These are phyloP conservation scores for Drosophila neotestacea DNA, from an alignment of 2,888 invertebrate genomes.

Conservation along the genomic window DNA sequence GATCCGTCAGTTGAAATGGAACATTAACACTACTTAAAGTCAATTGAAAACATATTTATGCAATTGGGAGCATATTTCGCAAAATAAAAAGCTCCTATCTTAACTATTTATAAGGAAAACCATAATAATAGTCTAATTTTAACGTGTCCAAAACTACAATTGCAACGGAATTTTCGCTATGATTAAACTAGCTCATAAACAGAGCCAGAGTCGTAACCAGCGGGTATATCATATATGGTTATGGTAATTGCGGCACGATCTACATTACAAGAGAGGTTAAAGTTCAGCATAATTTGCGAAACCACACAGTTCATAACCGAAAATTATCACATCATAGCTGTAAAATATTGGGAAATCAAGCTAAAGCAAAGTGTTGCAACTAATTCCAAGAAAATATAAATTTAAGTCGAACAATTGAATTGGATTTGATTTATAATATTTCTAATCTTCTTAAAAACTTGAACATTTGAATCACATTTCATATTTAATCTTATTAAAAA, in stretches of 20 bases:
- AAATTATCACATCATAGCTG: conserved; percentile 4
- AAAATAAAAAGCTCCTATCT: conserved; percentile 8
- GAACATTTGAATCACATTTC: too few relatives aligned
- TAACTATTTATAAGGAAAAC: conserved; percentile 9
- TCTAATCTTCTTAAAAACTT: too few relatives aligned
- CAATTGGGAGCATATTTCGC: conserved; percentile 10
- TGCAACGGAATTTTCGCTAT: conserved; percentile 28
- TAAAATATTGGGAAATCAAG: conserved; percentile 3
- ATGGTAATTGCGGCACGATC: conserved; percentile 14
- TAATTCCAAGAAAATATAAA: not conserved
- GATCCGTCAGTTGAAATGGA: conserved; percentile 2
- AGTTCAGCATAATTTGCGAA: conserved; percentile 24
- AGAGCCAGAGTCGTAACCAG: conserved; percentile 14
- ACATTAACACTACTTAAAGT: conserved; percentile 3
- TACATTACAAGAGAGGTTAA: conserved; percentile 6
- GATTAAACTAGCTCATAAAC: conserved; percentile 36
- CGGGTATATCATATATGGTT: conserved; percentile 16
- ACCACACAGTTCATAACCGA: conserved; percentile 10
- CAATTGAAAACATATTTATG: conserved; percentile 1
- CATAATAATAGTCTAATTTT: conserved; percentile 6
- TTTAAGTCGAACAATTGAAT: not conserved
- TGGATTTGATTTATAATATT: too few relatives aligned
- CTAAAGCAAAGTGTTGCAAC: not conserved
- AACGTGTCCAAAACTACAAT: conserved; percentile 32
- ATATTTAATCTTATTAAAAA: too few relatives aligned